Conservation (phyloP, 2,888 invertebrate genomes). For the Acleris laterana region DNA sequence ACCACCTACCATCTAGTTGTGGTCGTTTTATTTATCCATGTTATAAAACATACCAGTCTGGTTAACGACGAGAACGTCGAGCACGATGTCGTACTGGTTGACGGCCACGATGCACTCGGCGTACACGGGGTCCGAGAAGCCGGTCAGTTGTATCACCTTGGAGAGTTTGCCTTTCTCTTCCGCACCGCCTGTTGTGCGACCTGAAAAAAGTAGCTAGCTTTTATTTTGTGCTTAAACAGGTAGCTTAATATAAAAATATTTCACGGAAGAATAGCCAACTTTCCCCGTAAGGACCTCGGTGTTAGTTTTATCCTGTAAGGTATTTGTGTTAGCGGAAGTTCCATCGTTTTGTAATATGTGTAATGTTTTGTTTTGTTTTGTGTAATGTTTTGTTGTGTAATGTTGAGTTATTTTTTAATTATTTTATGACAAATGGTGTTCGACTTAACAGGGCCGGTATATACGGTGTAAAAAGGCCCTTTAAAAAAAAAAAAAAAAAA, state of each 20-base stretch:
- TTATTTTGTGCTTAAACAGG: not conserved
- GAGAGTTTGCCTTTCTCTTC: constrained; percentile 66
- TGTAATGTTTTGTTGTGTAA: too few relatives aligned
- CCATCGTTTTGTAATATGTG: too few relatives aligned
- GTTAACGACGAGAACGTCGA: constrained; percentile 99
- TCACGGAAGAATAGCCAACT: too few relatives aligned
- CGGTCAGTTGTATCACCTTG: constrained; percentile 97
- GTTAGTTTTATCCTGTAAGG: too few relatives aligned
- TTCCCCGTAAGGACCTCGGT: too few relatives aligned
- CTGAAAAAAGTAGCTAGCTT: constrained; percentile 45
- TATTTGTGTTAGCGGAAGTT: too few relatives aligned
- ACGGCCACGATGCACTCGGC: constrained; percentile 99
- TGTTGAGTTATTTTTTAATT: too few relatives aligned
- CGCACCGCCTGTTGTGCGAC: constrained; percentile 52
- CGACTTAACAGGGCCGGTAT: too few relatives aligned
- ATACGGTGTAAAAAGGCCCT: too few relatives aligned
- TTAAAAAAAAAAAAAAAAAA: too few relatives aligned
- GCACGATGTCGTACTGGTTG: constrained; percentile 98
- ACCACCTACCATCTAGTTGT: not conserved
- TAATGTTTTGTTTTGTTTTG: too few relatives aligned
- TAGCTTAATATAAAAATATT: not conserved
- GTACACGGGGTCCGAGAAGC: constrained; percentile 99
- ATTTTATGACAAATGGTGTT: too few relatives aligned
- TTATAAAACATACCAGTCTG: constrained; percentile 90
- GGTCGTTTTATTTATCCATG: not conserved